Evolutionary conservation across 2,888 invertebrate genomes (phyloP).

Genomic region (Norana najaformis): DNA sequence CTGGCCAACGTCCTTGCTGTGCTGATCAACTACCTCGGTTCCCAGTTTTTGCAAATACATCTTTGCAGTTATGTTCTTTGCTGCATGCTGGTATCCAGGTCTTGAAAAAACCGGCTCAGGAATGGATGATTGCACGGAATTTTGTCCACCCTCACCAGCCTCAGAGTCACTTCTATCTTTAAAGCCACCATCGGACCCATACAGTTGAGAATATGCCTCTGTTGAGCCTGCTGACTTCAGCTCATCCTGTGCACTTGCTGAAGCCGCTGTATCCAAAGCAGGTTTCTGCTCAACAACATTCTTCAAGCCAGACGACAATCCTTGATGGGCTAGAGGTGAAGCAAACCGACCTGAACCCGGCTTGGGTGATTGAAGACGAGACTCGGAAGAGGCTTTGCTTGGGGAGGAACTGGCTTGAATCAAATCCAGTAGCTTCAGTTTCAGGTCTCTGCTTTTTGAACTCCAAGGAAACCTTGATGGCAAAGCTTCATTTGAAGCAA

Average conservation of each 20-base stretch:
- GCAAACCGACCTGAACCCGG: background rate
- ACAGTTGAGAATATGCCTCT: background rate
- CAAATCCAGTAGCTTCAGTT: background rate
- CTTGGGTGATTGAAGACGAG: background rate
- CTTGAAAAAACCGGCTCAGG: background rate
- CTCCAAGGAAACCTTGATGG: conserved; percentile 6
- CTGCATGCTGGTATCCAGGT: conserved; percentile 47
- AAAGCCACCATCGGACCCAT: background rate
- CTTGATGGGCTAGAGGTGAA: background rate
- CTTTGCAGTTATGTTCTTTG: conserved; percentile 60
- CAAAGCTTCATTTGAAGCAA: background rate
- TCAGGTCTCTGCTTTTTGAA: background rate
- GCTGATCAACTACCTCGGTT: conserved; percentile 49
- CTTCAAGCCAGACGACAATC: background rate
- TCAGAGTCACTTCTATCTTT: background rate
- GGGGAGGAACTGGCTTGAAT: background rate
- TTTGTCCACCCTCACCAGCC: background rate
- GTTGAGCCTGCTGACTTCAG: background rate
- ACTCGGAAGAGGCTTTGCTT: background rate
- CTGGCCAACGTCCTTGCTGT: background rate
- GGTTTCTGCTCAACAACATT: background rate
- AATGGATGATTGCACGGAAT: background rate
- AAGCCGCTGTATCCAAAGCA: background rate
- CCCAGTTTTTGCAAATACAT: conserved; percentile 58
- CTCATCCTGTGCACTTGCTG: background rate